Base-by-base conservation (phyloP, 2,888 invertebrate genomes). In the Selenia dentaria region DNA sequence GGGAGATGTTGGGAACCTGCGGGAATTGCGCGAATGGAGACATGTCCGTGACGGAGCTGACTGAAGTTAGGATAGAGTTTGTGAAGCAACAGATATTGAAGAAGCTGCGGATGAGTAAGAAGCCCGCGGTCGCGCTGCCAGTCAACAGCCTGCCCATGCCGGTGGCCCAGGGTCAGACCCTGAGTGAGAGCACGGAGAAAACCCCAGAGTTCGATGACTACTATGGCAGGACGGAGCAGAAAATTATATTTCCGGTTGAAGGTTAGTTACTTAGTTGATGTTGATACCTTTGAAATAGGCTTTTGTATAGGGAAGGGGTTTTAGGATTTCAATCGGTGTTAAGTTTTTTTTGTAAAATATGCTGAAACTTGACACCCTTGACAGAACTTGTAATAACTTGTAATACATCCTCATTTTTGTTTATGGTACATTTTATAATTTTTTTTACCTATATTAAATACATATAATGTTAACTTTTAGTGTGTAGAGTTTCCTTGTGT, bases 31-130 rank as follows among this genome's bases (percentile, higher is more conserved):
- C 77, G 12, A 80, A 75, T 27, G 82, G 82, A 3, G 93, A 93
- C 22, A 56, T 84, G 12, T 77, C 71, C 45, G 79, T 75, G 32
- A 90, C 92, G 28, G 92, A 94, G 60, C 78, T 95, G 38, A 94
- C 94, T 0, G 93, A 93, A 22, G 89, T 95, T 24, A 87, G 96
- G 53, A 93, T 96, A 51, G 96, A 96, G 78, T 95, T 95, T 63
- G 95, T 96, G 33, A 96, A 96, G 79, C 94, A 95, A 74, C 96
- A 96, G 84, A 97, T 97, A 18, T 74, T 97, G 63, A 95, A 94
- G 82, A 96, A 96, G 79, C 70, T 97, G 41, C 82, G 96, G 54
- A 79, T 97, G 41, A 95, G 94, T 43, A 95, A 94, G 77, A 94
- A 95, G 64, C 96, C 96, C 3, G 92, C 91, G 6, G 91, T 93